Base-by-base conservation (phyloP, 1,140 invertebrate species). In the Drosophila sp. region DNA sequence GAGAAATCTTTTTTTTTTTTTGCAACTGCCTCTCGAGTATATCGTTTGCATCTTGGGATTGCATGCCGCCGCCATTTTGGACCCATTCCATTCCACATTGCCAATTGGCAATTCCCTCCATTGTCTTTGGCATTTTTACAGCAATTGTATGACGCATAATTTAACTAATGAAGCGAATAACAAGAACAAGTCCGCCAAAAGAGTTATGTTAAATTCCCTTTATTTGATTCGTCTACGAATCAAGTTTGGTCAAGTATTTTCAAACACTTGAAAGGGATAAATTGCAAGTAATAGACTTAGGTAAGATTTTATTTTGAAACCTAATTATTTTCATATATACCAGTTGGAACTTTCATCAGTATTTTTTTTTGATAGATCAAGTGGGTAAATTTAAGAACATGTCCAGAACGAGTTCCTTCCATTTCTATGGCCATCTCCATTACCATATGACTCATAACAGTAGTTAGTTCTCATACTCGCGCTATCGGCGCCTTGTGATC, bases 11-110 rank as follows among this genome's bases (percentile, higher is more conserved):
- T 82, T 69, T 44, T 71, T 66, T 62, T 55, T 54, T 47, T 41
- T 41, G 69, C 76, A 64, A 72, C 70, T 76, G 35, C 35, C 63
- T 60, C 23, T 60, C 11, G 54, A 44, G 67, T 80, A 89, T 87
- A 87, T 89, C 83, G 83, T 87, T 87, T 87, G 83, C 84, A 87
- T 87, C 84, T 85, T 58, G 56, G 75, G 54, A 76, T 66, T 89
- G 80, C 80, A 50, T 55, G 56, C 32, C 80, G 84, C 80, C 84
- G 84, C 84, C 84, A 87, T 87, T 87, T 87, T 89, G 84, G 44
- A 56, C 56, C 41, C 56, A 70, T 70, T 70, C 70, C 66, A 50
- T 38, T 38, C 35, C 44, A 50, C 74, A 76, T 70, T 70, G 73
- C 72, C 33, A 70, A 63, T 63, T 50, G 61, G 25, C 66, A 32